phyloP scores from a whole-genome alignment of 2,888 invertebrate species.

The Cancer borealis region DNA sequence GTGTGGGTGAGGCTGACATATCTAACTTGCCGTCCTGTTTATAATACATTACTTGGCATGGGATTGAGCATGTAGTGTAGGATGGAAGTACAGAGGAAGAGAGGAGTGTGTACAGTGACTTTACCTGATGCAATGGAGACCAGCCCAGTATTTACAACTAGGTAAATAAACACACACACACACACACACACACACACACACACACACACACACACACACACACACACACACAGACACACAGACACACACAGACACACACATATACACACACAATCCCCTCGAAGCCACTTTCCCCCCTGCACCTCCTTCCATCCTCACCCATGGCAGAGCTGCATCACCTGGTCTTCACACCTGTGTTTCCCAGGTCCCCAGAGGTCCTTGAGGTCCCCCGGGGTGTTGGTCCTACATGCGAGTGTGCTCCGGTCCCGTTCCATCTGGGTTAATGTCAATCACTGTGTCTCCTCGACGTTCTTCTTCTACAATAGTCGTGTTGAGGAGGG shows the following conservation, averaged over 20 bases:
- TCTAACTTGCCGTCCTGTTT: too few species aligned
- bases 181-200: not conserved
- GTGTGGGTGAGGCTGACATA: too few species aligned
- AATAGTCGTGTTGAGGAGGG: constrained; percentile 70
- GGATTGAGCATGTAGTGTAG: too few species aligned
- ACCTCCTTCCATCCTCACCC: not conserved
- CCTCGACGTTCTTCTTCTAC: constrained; percentile 59
- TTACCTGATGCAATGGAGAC: not conserved
- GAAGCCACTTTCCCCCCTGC: not conserved
- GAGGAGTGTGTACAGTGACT: not conserved
- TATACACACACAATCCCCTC: not conserved
- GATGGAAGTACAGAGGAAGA: not conserved
- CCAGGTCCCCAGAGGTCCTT: not conserved
- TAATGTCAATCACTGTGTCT: constrained; percentile 67
- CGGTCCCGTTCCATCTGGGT: constrained; percentile 2
- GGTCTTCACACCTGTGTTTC: not conserved
- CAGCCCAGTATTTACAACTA: not conserved
- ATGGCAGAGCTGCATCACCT: not conserved
- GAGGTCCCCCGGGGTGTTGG: not conserved
- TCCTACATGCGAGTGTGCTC: constrained; percentile 66
- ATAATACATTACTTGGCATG: too few species aligned
- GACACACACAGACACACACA: too few species aligned
- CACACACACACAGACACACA: not conserved
- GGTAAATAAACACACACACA: not conserved
- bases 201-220: not conserved